These are phyloP conservation scores for Ptychobarbus kaznakovi DNA, from an alignment of 2,797 vertebrate genomes.

Conservation along the genomic window DNA sequence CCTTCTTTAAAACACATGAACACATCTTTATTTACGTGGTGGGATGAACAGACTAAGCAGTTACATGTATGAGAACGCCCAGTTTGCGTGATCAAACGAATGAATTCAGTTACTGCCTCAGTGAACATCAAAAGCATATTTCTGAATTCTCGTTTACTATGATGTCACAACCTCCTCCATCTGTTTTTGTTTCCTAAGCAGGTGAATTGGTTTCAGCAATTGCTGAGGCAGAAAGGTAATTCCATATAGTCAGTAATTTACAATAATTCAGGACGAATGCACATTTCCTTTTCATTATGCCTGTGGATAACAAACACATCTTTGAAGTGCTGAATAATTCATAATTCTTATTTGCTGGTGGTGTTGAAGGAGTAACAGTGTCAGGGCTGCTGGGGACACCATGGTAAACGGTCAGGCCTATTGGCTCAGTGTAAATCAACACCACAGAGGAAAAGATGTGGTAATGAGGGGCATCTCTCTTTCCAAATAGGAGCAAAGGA, in stretches of 20 bases:
- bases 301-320: slow-evolving; percentile 55
- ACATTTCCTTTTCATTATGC: slow-evolving; percentile 63
- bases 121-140: slow-evolving; percentile 52
- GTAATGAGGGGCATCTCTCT: slow-evolving; percentile 58
- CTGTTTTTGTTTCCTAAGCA: slow-evolving; percentile 52
- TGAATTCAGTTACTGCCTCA: slow-evolving; percentile 35
- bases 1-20: slow-evolving; percentile 16
- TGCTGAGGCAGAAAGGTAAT: slow-evolving; percentile 62
- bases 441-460: slow-evolving; percentile 33
- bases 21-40: slow-evolving; percentile 38
- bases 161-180: slow-evolving; percentile 43
- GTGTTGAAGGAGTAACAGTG: neutral
- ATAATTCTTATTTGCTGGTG: slow-evolving; percentile 51
- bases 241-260: slow-evolving; percentile 66
- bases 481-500: slow-evolving; percentile 66
- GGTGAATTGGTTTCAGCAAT: slow-evolving; percentile 65
- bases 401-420: slow-evolving; percentile 32
- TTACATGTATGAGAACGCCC: slow-evolving; percentile 52
- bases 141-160: slow-evolving; percentile 58
- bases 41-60: slow-evolving; percentile 46
- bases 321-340: slow-evolving; percentile 63
- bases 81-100: slow-evolving; percentile 58
- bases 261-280: slow-evolving; percentile 61
- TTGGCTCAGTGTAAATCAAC: slow-evolving; percentile 47
- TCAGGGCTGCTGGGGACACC: slow-evolving; percentile 27